Base-by-base conservation (phyloP, 2,888 invertebrate species). In the Pollenia angustigena region DNA sequence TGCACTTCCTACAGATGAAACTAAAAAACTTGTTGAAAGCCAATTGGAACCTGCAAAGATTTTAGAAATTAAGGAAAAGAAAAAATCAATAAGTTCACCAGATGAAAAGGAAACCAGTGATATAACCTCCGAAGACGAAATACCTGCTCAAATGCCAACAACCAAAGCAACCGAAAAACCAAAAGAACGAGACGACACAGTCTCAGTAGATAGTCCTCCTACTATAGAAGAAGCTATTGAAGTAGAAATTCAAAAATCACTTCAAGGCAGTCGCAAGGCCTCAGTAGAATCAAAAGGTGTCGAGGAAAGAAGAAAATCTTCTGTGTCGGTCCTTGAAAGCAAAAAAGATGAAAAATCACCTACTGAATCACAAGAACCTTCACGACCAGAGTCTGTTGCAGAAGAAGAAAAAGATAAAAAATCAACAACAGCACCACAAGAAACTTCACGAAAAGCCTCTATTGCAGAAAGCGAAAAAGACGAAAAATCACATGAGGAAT, bases 111-210 rank as follows among this genome's bases (percentile, higher is more conserved):
- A 91, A 85, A 75, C 89, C 9, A 91, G 93, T 71, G 91, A 92
- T n/a, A 90, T 92, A n/a, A 91, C 94, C 88, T 94, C 94, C 89
- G 91, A 94, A 84, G 91, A 93, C 72, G 90, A 93, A 69, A 87
- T 93, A 60, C 93, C 93, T 0, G 90, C 88, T 4, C 91, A 91
- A 69, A 88, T 88, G 56, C 68, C 85, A n/a, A 64, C 89, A 42
- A 64, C 85, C 2, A 72, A 75, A 14, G 72, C 85, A 2, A 81
- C 89, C 0, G 89, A 89, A 10, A 90, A 90, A 64, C 46, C 89
- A 0, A 92, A 90, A 72, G 91, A 92, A 0, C 90, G 89, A 1
- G 92, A 92, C 62, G 93, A 93, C 10, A 91, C 92, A 1, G 86
- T 89, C 7, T 93, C 93, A 4, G 78, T 92, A 2, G 93, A 92